Evolutionary conservation across 2,797 vertebrate species (phyloP).

Genomic region (Astyanax mexicanus): DNA sequence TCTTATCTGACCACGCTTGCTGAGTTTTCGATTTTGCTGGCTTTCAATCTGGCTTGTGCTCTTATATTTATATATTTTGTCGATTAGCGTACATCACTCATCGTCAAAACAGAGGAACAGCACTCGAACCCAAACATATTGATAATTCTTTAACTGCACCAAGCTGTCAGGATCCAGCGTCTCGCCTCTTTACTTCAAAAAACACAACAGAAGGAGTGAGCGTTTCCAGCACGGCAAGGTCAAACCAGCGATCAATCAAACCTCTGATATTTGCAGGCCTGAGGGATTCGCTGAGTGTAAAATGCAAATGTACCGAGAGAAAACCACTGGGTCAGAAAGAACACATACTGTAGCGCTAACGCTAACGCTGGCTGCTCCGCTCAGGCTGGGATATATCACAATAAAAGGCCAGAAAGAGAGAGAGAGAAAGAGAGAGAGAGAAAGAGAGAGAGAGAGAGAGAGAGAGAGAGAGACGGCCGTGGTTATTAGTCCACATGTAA

Average conservation of each 20-base stretch:
- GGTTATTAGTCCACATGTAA: constrained; percentile 20
- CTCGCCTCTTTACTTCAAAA: neutral
- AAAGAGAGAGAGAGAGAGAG: too few species aligned
- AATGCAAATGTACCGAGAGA: constrained; percentile 14
- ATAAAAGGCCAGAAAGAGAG: too few species aligned
- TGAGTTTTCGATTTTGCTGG: too few species aligned
- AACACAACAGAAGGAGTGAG: neutral
- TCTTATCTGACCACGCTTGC: too few species aligned
- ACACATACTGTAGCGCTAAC: too few species aligned
- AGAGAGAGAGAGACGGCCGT: neutral
- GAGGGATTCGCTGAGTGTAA: constrained; percentile 22
- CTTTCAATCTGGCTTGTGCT: too few species aligned
- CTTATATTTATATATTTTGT: too few species aligned
- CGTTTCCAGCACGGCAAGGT: constrained; percentile 13
- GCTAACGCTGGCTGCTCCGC: neutral
- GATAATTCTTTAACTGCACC: neutral
- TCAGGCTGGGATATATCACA: neutral
- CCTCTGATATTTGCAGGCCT: constrained; percentile 42
- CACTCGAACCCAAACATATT: too few species aligned
- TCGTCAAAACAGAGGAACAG: too few species aligned
- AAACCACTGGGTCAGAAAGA: neutral
- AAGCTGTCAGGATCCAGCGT: neutral
- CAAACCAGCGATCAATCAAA: constrained; percentile 41
- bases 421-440: too few species aligned
- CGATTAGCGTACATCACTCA: too few species aligned